These are phyloP conservation scores for Leucoraja erinaceus DNA, from an alignment of 2,113 vertebrate genomes.

Conservation along the genomic window DNA sequence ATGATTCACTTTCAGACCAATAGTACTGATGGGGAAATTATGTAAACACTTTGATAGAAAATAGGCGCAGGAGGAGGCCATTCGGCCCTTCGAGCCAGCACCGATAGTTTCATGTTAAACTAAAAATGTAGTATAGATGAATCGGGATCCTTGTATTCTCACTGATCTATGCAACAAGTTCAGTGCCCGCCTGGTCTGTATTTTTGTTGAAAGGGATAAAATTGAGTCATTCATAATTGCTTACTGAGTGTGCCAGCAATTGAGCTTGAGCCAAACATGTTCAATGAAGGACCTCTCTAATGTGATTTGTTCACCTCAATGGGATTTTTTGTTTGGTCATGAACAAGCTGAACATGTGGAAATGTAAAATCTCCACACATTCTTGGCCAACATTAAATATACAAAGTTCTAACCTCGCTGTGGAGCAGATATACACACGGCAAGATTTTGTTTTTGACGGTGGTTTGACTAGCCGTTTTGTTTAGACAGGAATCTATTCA, in stretches of 20 bases:
- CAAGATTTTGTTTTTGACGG: not conserved
- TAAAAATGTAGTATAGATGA: not conserved
- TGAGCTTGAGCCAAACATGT: not conserved
- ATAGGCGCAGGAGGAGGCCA: too few species aligned
- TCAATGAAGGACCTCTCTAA: not conserved
- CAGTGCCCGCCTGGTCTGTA: not conserved
- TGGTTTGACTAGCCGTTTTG: not conserved
- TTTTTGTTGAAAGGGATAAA: conserved; percentile 16
- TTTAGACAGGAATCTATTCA: not conserved
- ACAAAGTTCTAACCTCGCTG: not conserved
- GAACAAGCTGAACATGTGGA: not conserved
- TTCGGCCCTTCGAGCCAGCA: too few species aligned
- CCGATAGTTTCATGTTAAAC: not conserved
- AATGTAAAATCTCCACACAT: not conserved
- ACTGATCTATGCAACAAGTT: not conserved
- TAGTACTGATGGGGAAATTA: not conserved
- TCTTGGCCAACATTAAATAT: not conserved
- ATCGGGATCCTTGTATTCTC: not conserved
- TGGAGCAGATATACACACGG: not conserved
- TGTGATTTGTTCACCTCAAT: not conserved
- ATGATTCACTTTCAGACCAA: not conserved
- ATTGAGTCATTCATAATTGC: not conserved
- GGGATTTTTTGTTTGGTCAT: not conserved
- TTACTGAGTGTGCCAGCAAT: not conserved
- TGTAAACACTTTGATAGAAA: not conserved